Conservation (phyloP, 2,113 vertebrate genomes). For the Chlorocebus sabaeus region DNA sequence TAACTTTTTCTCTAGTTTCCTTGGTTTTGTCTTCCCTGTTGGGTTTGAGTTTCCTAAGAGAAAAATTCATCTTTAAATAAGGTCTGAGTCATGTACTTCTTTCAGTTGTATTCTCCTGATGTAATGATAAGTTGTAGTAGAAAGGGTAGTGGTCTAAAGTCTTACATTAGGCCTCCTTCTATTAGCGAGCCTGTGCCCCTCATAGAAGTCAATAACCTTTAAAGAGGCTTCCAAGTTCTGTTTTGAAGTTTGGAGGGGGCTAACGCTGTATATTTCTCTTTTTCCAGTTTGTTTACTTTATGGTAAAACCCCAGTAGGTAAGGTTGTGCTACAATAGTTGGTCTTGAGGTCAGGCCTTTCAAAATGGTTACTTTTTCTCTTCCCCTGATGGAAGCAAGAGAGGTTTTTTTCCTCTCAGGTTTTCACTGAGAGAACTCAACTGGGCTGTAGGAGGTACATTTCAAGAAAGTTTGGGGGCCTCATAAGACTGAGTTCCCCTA, state of each 20-base stretch:
- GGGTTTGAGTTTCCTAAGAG: background rate
- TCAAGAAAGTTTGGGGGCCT: no score
- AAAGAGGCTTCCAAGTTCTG: background rate
- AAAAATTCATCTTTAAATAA: background rate
- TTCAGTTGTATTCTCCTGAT: background rate
- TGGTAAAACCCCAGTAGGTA: background rate
- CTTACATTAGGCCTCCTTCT: background rate
- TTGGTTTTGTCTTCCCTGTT: background rate
- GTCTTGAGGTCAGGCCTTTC: background rate
- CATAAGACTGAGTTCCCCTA: no score
- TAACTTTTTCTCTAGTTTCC: background rate
- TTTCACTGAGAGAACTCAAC: no score
- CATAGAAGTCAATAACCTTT: background rate
- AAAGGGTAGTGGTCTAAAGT: background rate
- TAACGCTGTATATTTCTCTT: background rate
- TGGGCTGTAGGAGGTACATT: no score
- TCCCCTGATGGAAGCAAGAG: no score
- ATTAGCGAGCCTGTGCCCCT: background rate
- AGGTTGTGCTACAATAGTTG: background rate
- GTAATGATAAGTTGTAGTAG: background rate
- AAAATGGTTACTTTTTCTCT: no score
- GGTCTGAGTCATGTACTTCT: background rate
- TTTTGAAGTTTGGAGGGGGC: background rate
- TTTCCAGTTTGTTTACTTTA: background rate
- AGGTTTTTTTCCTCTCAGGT: no score